phyloP scores from a whole-genome alignment of 2,113 vertebrate species.

The Ornithorhynchus anatinus region DNA sequence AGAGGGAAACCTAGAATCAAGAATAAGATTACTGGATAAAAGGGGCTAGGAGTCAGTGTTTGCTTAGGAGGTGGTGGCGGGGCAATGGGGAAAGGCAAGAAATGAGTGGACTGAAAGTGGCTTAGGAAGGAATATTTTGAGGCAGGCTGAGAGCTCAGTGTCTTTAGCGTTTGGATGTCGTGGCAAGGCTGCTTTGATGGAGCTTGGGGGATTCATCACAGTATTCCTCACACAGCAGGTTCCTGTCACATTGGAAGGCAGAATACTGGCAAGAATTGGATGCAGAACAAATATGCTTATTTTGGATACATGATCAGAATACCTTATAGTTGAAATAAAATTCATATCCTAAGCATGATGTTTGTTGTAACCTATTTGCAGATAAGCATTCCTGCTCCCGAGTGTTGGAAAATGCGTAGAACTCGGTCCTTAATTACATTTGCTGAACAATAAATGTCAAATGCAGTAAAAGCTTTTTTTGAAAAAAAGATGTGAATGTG shows the following conservation, averaged over 20 bases:
- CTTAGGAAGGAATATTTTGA: too few relatives aligned
- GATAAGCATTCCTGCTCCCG: constrained; percentile 50
- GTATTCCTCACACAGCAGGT: too few relatives aligned
- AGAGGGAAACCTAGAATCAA: neutral
- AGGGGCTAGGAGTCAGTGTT: neutral
- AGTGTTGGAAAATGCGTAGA: constrained; percentile 48
- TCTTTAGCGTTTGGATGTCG: too few relatives aligned
- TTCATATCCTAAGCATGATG: constrained; percentile 60
- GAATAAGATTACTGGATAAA: neutral
- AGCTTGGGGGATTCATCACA: too few relatives aligned
- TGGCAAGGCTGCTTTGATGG: too few relatives aligned
- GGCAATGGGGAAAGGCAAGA: neutral
- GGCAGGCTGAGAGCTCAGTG: too few relatives aligned
- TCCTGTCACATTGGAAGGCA: too few relatives aligned
- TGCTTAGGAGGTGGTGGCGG: neutral
- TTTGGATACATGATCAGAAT: constrained; percentile 55
- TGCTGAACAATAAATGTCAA: constrained; percentile 65
- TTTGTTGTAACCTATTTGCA: constrained; percentile 66
- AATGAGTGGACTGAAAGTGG: too few relatives aligned
- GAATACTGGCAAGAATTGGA: too few relatives aligned
- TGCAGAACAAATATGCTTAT: constrained; percentile 11
- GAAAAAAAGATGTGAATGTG: constrained; percentile 56
- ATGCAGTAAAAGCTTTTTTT: constrained; percentile 54
- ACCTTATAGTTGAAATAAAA: constrained; percentile 60
- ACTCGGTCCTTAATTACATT: constrained; percentile 63